Conservation (phyloP, 92 coral and sea anemone genomes). For the Porites evermanni region DNA sequence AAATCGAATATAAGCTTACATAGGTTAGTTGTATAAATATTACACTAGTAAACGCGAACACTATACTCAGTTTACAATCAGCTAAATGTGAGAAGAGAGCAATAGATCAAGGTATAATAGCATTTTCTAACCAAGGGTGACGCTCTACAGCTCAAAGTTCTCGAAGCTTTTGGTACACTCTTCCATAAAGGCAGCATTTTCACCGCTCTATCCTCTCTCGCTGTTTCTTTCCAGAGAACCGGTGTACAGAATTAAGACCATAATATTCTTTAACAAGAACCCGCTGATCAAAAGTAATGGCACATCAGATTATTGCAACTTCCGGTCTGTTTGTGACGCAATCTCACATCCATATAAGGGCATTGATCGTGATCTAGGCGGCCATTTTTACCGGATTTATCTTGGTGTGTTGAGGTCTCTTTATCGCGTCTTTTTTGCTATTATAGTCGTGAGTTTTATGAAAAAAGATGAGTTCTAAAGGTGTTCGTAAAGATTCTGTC, state of each 20-base stretch:
- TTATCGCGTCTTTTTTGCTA: slow-evolving; percentile 3
- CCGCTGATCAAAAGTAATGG: slow-evolving; percentile 62
- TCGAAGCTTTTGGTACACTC: slow-evolving; percentile 68
- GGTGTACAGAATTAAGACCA: slow-evolving; percentile 60
- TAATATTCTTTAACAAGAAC: slow-evolving; percentile 49
- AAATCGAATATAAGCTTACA: background rate
- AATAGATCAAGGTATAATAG: background rate
- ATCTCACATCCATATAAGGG: slow-evolving; percentile 20
- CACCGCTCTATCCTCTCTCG: background rate
- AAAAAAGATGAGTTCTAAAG: slow-evolving; percentile 61
- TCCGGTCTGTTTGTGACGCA: slow-evolving; percentile 65
- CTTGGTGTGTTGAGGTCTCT: background rate
- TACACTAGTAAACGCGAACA: slow-evolving; percentile 3
- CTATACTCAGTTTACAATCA: background rate
- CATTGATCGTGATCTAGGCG: slow-evolving; percentile 26
- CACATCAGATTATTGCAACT: slow-evolving; percentile 12
- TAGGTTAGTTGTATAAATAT: background rate
- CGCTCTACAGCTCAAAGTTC: slow-evolving; percentile 60
- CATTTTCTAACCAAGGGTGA: slow-evolving; percentile 70
- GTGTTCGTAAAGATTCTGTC: slow-evolving; percentile 70
- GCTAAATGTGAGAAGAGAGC: background rate
- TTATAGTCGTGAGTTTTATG: background rate
- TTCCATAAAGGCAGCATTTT: slow-evolving; percentile 82
- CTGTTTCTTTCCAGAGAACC: slow-evolving; percentile 15
- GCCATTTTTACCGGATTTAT: slow-evolving; percentile 8